These are phyloP conservation scores for Lonchura striata DNA, from an alignment of 2,113 vertebrate species.

Conservation along the genomic window DNA sequence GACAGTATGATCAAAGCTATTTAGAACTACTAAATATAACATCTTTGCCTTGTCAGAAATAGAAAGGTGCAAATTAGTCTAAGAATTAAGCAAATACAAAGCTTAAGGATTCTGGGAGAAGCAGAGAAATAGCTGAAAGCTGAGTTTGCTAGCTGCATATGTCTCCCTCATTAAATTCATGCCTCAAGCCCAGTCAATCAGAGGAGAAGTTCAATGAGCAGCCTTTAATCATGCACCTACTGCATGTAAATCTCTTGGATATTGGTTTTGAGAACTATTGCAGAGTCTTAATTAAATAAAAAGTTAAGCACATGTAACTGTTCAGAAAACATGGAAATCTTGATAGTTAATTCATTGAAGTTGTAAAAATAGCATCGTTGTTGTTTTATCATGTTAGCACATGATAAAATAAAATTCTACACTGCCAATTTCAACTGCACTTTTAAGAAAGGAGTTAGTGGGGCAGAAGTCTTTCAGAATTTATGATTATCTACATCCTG, in stretches of 20 bases:
- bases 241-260: neutral
- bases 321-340: neutral
- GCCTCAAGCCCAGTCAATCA: neutral
- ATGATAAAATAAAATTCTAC: neutral
- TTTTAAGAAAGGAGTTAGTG: neutral
- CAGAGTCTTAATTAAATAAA: neutral
- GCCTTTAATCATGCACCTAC: neutral
- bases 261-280: neutral
- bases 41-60: neutral
- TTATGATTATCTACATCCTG: neutral
- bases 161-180: neutral
- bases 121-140: neutral
- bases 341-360: neutral
- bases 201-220: neutral
- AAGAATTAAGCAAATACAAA: constrained; percentile 19
- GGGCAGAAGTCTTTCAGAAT: neutral
- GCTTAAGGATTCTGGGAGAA: neutral
- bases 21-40: constrained; percentile 6
- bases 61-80: constrained; percentile 21
- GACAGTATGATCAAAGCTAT: neutral
- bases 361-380: neutral
- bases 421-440: neutral
- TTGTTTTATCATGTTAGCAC: neutral
- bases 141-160: neutral
- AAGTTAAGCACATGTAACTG: neutral